phyloP scores from a whole-genome alignment of 2,888 invertebrate species.

The Campoplex capitator region DNA sequence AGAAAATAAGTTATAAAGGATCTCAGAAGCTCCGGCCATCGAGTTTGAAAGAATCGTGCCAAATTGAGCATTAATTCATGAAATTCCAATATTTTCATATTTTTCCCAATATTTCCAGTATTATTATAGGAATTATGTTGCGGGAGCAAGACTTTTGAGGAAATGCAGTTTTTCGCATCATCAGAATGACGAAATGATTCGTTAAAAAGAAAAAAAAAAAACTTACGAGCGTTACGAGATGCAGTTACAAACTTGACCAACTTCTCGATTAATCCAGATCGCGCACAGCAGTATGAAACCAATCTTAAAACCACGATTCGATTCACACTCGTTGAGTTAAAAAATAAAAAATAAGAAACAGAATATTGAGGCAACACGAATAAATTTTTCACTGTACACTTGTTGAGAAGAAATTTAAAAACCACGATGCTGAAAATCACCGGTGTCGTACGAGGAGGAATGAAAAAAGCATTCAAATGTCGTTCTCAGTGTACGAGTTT shows the following conservation, averaged over 20 bases:
- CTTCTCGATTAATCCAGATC: constrained; percentile 60
- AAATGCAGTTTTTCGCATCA: too few relatives aligned
- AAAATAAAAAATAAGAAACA: too few relatives aligned
- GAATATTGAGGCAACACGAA: not conserved
- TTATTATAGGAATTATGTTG: not conserved
- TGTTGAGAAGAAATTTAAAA: not conserved
- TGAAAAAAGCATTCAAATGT: not conserved
- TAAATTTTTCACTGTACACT: not conserved
- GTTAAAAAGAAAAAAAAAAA: not conserved
- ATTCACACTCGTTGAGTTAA: not conserved
- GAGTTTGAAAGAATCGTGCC: constrained; percentile 39
- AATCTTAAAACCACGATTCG: not conserved
- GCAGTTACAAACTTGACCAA: constrained; percentile 32
- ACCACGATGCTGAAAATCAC: not conserved
- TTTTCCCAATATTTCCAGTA: not conserved
- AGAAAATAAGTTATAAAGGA: constrained; percentile 51
- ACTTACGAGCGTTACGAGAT: constrained; percentile 59
- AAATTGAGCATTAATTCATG: constrained; percentile 49
- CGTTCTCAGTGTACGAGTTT: not conserved
- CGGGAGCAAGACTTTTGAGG: too few relatives aligned
- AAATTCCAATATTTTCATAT: not conserved
- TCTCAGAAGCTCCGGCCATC: not conserved
- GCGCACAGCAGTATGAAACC: not conserved
- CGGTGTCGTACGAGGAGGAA: not conserved
- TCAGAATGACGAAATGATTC: not conserved